A percentile compares a stretch with the other conserved stretches of the same genome.
Conservation (phyloP, 2,113 vertebrate genomes). For the pig (Sus scrofa) region DNA sequence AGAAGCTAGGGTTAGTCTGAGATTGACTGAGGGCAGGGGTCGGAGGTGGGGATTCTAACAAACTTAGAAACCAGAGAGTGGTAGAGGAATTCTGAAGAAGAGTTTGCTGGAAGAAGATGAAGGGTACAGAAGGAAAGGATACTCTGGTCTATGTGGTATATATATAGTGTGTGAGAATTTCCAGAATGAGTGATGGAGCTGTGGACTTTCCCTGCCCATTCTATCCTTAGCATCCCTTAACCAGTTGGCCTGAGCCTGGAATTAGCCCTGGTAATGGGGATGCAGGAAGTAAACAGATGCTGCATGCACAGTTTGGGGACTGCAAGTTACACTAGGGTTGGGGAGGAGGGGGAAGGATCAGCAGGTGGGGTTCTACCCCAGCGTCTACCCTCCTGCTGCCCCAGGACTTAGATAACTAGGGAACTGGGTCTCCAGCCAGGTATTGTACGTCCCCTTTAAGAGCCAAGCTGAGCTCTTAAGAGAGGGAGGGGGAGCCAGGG, state of each 20-base stretch:
- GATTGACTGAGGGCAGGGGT: constrained; percentile 8
- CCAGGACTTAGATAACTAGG: constrained; percentile 49
- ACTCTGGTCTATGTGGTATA: not conserved
- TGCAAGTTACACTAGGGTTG: not conserved
- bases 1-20: constrained; percentile 38
- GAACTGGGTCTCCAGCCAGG: constrained; percentile 77
- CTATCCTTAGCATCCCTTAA: constrained; percentile 38
- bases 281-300: not conserved
- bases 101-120: constrained; percentile 43
- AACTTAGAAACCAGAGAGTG: constrained; percentile 21
- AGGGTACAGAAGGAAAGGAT: not conserved
- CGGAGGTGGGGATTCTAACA: not conserved
- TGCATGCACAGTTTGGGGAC: not conserved
- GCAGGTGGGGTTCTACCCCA: not conserved
- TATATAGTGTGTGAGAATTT: not conserved
- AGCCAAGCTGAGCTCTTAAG: constrained; percentile 73
- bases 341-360: not conserved
- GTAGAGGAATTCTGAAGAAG: constrained; percentile 50
- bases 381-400: not conserved
- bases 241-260: not conserved
- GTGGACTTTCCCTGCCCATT: not conserved
- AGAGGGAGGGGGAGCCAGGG: constrained; percentile 78
- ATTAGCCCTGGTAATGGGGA: not conserved
- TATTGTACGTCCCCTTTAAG: constrained; percentile 84
- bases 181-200: not conserved